Evolutionary conservation across 2,888 invertebrate species (phyloP).

Genomic region (Dugesia japonica): DNA sequence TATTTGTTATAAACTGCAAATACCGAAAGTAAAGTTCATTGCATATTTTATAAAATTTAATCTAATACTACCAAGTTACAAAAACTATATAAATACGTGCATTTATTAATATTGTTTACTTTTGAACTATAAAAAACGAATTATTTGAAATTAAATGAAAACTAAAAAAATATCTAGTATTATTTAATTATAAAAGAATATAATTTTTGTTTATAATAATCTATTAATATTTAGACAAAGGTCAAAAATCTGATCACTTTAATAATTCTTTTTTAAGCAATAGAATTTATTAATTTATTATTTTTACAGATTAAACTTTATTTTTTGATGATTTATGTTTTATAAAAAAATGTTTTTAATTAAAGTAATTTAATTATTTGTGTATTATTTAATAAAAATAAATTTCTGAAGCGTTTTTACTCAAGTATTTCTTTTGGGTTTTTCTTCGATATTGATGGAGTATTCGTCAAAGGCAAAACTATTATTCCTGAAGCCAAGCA

Average conservation of each 20-base stretch:
- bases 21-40: no score
- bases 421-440: slow-evolving; percentile 51
- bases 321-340: slow-evolving; percentile 20
- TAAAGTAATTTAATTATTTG: not conserved
- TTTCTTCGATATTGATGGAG: slow-evolving; percentile 58
- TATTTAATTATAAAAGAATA: no score
- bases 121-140: no score
- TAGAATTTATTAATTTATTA: not conserved
- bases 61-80: no score
- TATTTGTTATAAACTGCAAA: no score
- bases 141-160: no score
- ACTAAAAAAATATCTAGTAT: no score
- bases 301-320: not conserved
- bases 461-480: slow-evolving; percentile 54
- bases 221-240: slow-evolving; percentile 4
- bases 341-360: not conserved
- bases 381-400: no score
- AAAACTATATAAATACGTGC: no score
- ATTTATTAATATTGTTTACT: no score
- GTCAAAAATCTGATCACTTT: not conserved
- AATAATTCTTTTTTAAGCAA: not conserved
- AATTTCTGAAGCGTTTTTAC: not conserved
- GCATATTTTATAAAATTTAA: no score
- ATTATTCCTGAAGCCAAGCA: slow-evolving; percentile 54
- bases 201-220: not conserved